Conservation (phyloP, 1,140 invertebrate species). For the Thaumetopoea pityocampa region DNA sequence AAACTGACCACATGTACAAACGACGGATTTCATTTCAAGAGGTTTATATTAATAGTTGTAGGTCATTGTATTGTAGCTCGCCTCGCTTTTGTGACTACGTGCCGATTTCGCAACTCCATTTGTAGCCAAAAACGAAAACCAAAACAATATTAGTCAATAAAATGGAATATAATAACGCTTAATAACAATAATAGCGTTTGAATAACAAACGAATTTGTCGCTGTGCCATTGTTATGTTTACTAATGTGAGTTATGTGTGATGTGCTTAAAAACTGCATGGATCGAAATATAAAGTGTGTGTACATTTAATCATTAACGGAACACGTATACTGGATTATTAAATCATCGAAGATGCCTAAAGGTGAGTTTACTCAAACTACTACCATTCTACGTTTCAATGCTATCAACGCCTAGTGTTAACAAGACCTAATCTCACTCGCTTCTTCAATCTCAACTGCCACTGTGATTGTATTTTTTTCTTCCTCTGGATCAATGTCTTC, state of each 20-base stretch:
- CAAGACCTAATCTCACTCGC: too few relatives aligned
- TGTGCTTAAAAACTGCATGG: conserved; percentile 41
- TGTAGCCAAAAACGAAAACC: conserved; percentile 43
- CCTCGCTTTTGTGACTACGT: too few relatives aligned
- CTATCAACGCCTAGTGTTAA: not conserved
- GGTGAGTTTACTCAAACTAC: conserved; percentile 40
- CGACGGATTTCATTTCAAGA: too few relatives aligned
- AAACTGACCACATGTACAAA: too few relatives aligned
- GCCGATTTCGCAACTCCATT: too few relatives aligned
- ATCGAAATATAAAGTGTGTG: conserved; percentile 24
- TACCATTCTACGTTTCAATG: not conserved
- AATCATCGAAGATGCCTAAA: conserved; percentile 45
- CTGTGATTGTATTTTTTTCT: not conserved
- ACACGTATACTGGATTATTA: conserved; percentile 11
- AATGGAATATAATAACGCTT: conserved; percentile 25
- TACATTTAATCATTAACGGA: conserved; percentile 25
- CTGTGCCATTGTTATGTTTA: conserved; percentile 24
- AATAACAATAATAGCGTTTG: conserved; percentile 24
- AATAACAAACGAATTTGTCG: conserved; percentile 17
- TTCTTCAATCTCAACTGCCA: not conserved
- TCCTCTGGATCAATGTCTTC: not conserved
- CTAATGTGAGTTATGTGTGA: conserved; percentile 41
- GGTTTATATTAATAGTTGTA: too few relatives aligned
- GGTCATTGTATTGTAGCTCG: too few relatives aligned
- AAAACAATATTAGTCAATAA: conserved; percentile 37